Base-by-base conservation (phyloP, 2,888 invertebrate species). In the Macrophya alboannulata region DNA sequence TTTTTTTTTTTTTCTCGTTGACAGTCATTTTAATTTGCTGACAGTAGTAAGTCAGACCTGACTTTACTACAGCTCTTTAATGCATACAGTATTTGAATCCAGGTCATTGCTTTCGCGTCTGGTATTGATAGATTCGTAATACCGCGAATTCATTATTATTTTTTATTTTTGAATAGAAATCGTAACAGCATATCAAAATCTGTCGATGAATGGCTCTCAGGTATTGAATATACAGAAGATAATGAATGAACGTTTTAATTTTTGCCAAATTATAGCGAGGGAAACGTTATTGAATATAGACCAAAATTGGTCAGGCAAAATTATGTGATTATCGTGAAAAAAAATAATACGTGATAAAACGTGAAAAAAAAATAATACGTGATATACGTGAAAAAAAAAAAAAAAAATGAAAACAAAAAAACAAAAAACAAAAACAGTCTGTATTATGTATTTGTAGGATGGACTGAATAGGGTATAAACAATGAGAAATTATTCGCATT, bases 401-500 rank as follows among this genome's bases (percentile, higher is more conserved):
- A 79, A 62, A 65, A 82, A 85, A 81, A 59, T 85, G 10, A 48
- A 77, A n/a, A 21, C 48, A 21, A 77, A 40, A 15, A 79, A 25
- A 37, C 31, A n/a, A 37, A 59, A 40, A 31, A 25, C 12, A 43
- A 45, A 86, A 81, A 88, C 81, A 87, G 85, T 88, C 87, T 81
- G 86, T 89, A 89, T 90, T 88, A 88, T 90, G 88, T 90, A 90
- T 90, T 89, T 88, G 87, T 90, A 89, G 89, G 88, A 91, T 90
- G 89, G 91, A 92, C 92, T 92, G 91, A 92, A 88, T 91, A 92
- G 91, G 87, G 87, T 91, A 74, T 45, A 45, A 87, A 90, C 87
- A 89, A 90, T 88, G 86, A 88, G 87, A 86, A 87, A 89, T 89
- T 25, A 88, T 88, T 86, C 89, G 31, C 31, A 88, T 89, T 89